Evolutionary conservation across 2,797 vertebrate species (phyloP).

Genomic region (Cynopterus sphinx): DNA sequence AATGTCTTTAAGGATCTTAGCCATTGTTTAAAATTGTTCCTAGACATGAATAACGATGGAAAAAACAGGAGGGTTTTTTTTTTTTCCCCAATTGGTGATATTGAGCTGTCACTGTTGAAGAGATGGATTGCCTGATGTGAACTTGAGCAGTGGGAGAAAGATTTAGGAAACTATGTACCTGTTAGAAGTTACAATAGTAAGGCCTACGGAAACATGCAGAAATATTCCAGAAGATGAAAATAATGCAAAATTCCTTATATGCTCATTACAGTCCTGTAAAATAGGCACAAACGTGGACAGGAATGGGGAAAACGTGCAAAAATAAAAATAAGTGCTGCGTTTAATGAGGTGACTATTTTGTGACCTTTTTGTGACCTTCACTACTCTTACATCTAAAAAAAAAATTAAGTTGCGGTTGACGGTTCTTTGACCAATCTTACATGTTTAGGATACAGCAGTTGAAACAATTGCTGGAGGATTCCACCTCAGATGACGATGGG

Average conservation of each 20-base stretch:
- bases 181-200: not conserved
- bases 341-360: not conserved
- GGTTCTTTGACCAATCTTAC: not conserved
- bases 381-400: not conserved
- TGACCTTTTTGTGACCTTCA: not conserved
- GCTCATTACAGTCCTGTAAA: not conserved
- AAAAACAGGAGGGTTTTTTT: not conserved
- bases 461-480: constrained; percentile 94
- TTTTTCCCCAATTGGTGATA: not conserved
- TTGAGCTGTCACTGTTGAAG: not conserved
- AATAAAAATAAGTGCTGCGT: not conserved
- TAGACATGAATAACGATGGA: not conserved
- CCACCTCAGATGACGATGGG: constrained; percentile 88
- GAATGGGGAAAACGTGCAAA: not conserved
- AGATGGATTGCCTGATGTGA: not conserved
- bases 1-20: not conserved
- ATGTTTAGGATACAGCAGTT: constrained; percentile 93
- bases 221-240: not conserved
- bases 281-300: not conserved
- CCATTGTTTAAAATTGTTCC: not conserved
- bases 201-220: not conserved
- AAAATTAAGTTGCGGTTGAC: not conserved
- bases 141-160: not conserved
- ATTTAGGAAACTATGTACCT: not conserved
- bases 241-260: not conserved